A percentile compares a stretch with the other conserved stretches of the same genome.
Conservation (phyloP, 2,113 vertebrate species). For the Crotophaga sulcirostris region DNA sequence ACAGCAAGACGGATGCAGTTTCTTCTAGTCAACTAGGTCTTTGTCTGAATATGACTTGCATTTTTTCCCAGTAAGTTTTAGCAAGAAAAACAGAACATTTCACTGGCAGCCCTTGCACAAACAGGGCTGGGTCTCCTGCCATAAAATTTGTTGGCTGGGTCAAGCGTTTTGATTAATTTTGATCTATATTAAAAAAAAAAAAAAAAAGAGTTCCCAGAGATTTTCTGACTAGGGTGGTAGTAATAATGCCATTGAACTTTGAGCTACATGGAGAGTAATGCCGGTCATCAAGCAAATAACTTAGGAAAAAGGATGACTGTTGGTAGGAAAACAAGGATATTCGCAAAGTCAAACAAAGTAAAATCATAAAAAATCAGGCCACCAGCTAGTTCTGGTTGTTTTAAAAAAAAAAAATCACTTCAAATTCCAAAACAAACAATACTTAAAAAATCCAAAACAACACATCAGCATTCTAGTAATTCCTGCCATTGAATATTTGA, state of each 20-base stretch:
- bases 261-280: neutral
- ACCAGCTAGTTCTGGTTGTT: neutral
- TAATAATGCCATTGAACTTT: neutral
- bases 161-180: neutral
- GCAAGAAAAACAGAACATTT: neutral
- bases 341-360: neutral
- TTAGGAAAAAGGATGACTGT: neutral
- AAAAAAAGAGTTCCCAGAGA: neutral
- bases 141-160: neutral
- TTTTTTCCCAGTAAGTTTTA: neutral
- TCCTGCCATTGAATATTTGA: slow-evolving; percentile 1
- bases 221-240: neutral
- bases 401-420: neutral
- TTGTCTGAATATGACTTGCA: neutral
- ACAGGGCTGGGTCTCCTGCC: neutral
- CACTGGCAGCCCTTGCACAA: neutral
- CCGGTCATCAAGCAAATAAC: slow-evolving; percentile 21
- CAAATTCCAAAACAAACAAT: slow-evolving; percentile 46
- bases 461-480: slow-evolving; percentile 19
- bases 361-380: neutral
- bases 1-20: neutral
- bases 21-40: neutral
- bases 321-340: neutral
- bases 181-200: neutral
- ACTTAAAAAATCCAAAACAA: slow-evolving; percentile 6